phyloP scores from a whole-genome alignment of 1,140 invertebrate genomes.

The Papilio dardanus region DNA sequence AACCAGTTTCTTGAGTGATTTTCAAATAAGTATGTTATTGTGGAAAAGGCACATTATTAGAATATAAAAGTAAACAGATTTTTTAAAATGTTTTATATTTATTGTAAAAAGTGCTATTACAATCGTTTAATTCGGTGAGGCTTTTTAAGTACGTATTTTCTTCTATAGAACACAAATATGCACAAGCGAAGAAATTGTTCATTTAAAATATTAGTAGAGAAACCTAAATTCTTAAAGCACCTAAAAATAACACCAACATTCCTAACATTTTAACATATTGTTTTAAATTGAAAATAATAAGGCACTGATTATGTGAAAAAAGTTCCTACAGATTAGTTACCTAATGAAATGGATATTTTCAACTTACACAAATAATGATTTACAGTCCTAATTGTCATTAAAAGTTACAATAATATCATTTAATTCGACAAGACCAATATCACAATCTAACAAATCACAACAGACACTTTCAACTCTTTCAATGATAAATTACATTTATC shows the following conservation, averaged over 20 bases:
- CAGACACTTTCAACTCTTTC: not conserved
- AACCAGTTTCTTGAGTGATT: too few species aligned
- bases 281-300: slow-evolving; percentile 20
- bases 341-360: not conserved
- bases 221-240: slow-evolving; percentile 28
- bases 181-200: slow-evolving; percentile 6
- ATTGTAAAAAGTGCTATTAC: slow-evolving; percentile 33
- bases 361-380: slow-evolving; percentile 17
- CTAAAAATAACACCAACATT: slow-evolving; percentile 11
- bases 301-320: slow-evolving; percentile 14
- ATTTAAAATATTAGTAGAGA: not conserved
- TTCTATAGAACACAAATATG: slow-evolving; percentile 18
- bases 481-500: slow-evolving; percentile 32
- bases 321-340: too few species aligned
- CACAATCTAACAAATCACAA: slow-evolving; percentile 35
- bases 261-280: slow-evolving; percentile 2
- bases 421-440: slow-evolving; percentile 35
- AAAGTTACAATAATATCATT: slow-evolving; percentile 26
- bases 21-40: too few species aligned
- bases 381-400: slow-evolving; percentile 31
- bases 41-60: too few species aligned
- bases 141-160: slow-evolving; percentile 27
- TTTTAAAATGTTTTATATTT: slow-evolving; percentile 15
- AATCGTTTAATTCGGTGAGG: slow-evolving; percentile 31
- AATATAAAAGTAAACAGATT: too few species aligned